Evolutionary conservation across 2,888 invertebrate species (phyloP).

Genomic region (Dromius quadrimaculatus): DNA sequence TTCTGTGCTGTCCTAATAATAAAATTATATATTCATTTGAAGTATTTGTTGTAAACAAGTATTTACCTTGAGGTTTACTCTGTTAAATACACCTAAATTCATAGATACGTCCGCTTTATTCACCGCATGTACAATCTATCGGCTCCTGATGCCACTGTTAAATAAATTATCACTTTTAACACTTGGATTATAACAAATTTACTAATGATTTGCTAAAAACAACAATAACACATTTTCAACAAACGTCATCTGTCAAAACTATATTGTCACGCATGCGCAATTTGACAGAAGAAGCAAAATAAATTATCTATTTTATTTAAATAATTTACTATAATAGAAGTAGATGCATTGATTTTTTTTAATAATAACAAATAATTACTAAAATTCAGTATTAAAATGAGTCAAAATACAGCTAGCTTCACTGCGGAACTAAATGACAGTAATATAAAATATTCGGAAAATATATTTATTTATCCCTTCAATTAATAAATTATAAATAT

Average conservation of each 20-base stretch:
- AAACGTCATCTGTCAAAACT: slow-evolving; percentile 35
- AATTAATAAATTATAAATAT: too few relatives aligned
- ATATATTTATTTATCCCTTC: background rate
- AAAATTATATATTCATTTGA: slow-evolving; percentile 33
- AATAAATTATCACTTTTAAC: background rate
- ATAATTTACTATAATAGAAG: too few relatives aligned
- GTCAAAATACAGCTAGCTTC: too few relatives aligned
- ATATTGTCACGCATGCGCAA: too few relatives aligned
- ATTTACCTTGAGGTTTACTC: slow-evolving; percentile 82
- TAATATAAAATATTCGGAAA: background rate
- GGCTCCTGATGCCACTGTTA: slow-evolving; percentile 42
- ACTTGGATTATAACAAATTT: background rate
- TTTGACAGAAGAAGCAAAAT: too few relatives aligned
- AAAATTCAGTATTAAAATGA: too few relatives aligned
- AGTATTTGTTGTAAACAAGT: slow-evolving; percentile 21
- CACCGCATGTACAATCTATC: slow-evolving; percentile 36
- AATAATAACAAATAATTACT: too few relatives aligned
- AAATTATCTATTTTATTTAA: too few relatives aligned
- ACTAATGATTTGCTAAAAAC: background rate
- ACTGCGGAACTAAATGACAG: too few relatives aligned
- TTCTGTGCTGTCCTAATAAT: slow-evolving; percentile 70
- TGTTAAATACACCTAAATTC: slow-evolving; percentile 87
- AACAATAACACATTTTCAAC: slow-evolving; percentile 12
- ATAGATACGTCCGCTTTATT: slow-evolving; percentile 68
- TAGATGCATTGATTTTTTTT: too few relatives aligned